A percentile compares a stretch with the other conserved stretches of the same genome.
Conservation (phyloP, 2,888 invertebrate species). For the Epistrophe grossulariae region DNA sequence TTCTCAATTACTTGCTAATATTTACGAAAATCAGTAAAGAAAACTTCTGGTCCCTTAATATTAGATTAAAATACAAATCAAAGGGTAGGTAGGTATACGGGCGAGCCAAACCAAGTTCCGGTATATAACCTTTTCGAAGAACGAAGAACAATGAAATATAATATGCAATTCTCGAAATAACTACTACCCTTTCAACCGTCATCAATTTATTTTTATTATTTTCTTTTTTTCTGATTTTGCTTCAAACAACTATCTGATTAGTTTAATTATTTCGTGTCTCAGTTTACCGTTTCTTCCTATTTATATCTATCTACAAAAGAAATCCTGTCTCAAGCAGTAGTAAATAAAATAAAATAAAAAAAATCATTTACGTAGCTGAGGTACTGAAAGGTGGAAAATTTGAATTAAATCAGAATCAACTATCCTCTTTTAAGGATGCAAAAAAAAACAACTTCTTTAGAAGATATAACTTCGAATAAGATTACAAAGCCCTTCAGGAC, state of each 20-base stretch:
- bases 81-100: too few relatives aligned
- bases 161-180: not conserved
- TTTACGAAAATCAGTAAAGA: too few relatives aligned
- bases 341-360: not conserved
- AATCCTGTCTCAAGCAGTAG: not conserved
- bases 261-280: constrained; percentile 23
- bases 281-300: not conserved
- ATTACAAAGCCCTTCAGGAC: constrained; percentile 33
- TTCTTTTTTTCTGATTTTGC: too few relatives aligned
- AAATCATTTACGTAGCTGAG: not conserved
- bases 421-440: not conserved
- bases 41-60: too few relatives aligned
- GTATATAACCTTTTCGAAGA: too few relatives aligned
- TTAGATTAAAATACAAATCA: too few relatives aligned
- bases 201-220: constrained; percentile 1
- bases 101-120: too few relatives aligned
- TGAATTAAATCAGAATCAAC: constrained; percentile 28
- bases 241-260: constrained; percentile 31
- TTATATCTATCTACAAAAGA: not conserved
- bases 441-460: not conserved
- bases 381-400: constrained; percentile 24
- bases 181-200: not conserved
- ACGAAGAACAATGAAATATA: too few relatives aligned
- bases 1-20: too few relatives aligned
- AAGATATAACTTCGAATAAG: constrained; percentile 5